Conservation (phyloP, 2,888 invertebrate genomes). For the Eristalis tenax region DNA sequence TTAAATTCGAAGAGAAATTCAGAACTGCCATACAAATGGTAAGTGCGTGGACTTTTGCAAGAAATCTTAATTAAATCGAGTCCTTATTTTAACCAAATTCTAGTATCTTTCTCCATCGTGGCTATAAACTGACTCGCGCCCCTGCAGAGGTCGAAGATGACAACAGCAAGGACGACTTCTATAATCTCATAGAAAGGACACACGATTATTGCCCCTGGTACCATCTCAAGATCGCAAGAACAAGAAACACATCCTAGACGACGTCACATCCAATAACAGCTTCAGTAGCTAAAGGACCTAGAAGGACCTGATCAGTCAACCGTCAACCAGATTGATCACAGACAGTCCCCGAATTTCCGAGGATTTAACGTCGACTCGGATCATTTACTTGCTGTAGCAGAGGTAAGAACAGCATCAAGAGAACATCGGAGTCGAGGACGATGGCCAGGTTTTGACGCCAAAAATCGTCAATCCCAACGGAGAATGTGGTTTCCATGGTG, state of each 20-base stretch:
- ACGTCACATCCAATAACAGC: not conserved
- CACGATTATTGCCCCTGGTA: not conserved
- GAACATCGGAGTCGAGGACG: not conserved
- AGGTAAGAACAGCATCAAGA: not conserved
- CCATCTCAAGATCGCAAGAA: not conserved
- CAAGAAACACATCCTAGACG: not conserved
- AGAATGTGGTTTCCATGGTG: too few species aligned
- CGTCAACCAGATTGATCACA: not conserved
- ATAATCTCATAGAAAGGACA: not conserved
- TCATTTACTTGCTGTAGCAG: not conserved
- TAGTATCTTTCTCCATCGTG: too few species aligned
- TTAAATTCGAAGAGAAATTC: too few species aligned
- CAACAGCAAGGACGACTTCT: not conserved
- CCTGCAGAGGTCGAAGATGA: not conserved
- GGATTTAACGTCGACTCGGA: not conserved
- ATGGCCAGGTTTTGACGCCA: not conserved
- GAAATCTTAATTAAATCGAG: too few species aligned
- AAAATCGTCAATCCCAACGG: too few species aligned
- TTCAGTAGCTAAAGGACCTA: too few species aligned
- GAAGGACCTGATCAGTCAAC: not conserved
- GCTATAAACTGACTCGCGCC: not conserved
- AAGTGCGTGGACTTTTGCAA: too few species aligned
- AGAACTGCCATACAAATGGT: too few species aligned
- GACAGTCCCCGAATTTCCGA: not conserved
- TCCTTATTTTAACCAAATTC: too few species aligned